Percentiles rank a stretch among this genome's conserved stretches.
Conservation (phyloP, 53 echinoderm and acorn worm genomes). For the Holothuria leucospilota region DNA sequence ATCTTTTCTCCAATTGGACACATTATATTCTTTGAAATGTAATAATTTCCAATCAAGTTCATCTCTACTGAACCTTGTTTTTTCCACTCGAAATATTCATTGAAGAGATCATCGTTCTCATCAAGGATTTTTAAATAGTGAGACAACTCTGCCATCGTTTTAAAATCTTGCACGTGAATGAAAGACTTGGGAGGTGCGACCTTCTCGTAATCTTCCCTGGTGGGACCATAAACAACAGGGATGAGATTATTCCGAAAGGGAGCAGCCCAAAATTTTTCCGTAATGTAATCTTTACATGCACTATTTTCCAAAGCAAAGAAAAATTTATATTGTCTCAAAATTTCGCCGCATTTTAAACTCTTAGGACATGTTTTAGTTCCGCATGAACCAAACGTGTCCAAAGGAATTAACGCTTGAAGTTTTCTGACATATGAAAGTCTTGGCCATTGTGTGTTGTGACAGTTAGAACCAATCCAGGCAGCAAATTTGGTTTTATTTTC, state of each 20-base stretch:
- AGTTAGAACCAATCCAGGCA: conserved; percentile 37
- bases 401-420: conserved; percentile 44
- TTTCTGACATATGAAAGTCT: conserved; percentile 3
- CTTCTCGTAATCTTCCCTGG: conserved; percentile 68
- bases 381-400: conserved; percentile 69
- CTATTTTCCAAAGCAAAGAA: conserved; percentile 79
- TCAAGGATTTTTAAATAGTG: conserved; percentile 38
- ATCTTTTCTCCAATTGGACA: conserved; percentile 9
- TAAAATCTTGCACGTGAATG: conserved; percentile 78
- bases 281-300: conserved; percentile 89
- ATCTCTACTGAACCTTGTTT: background rate
- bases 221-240: conserved; percentile 80
- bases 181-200: conserved; percentile 82
- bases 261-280: conserved; percentile 82
- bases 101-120: conserved; percentile 7
- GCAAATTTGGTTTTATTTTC: conserved; percentile 24
- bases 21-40: conserved; percentile 12
- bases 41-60: conserved; percentile 11
- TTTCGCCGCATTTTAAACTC: conserved; percentile 54
- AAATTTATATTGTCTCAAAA: conserved; percentile 70
- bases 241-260: conserved; percentile 62
- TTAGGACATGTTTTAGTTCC: conserved; percentile 65
- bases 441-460: conserved; percentile 35
- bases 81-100: conserved; percentile 33
- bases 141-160: conserved; percentile 31